phyloP scores from a whole-genome alignment of 2,113 vertebrate species.

The Lamprologus lemairii region DNA sequence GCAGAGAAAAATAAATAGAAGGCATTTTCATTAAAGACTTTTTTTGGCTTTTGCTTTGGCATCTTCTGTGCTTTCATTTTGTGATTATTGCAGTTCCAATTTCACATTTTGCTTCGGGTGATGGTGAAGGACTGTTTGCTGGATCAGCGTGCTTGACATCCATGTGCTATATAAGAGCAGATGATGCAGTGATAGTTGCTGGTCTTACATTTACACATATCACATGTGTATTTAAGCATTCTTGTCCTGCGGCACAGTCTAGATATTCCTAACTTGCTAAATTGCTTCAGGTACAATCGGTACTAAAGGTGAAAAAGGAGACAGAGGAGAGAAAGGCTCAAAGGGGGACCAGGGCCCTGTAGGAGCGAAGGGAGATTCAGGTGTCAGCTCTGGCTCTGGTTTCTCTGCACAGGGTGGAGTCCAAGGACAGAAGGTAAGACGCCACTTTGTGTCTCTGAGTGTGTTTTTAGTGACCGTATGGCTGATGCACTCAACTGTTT shows the following conservation, averaged over 20 bases:
- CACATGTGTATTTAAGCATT: neutral
- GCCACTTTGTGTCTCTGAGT: neutral
- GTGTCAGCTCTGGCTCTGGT: neutral
- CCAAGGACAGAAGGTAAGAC: slow-evolving; percentile 72
- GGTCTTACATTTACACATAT: neutral
- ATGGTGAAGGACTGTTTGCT: neutral
- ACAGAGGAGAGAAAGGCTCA: slow-evolving; percentile 65
- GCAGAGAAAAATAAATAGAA: neutral
- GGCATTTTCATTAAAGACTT: neutral
- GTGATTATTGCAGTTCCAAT: neutral
- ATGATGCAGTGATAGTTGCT: neutral
- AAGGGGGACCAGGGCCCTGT: slow-evolving; percentile 42
- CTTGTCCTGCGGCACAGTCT: neutral
- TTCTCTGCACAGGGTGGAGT: neutral
- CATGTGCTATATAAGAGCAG: neutral
- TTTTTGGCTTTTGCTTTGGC: neutral
- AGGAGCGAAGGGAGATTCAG: slow-evolving; percentile 73
- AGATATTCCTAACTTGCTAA: neutral
- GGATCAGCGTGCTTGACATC: neutral
- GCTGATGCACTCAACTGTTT: neutral
- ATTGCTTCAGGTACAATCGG: slow-evolving; percentile 5
- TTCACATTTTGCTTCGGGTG: neutral
- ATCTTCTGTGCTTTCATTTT: neutral
- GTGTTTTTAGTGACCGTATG: neutral
- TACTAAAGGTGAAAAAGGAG: slow-evolving; percentile 67